A percentile compares a stretch with the other conserved stretches of the same genome.
These are phyloP conservation scores for Ranitomeya variabilis DNA, from an alignment of 2,113 vertebrate genomes.

Conservation along the genomic window DNA sequence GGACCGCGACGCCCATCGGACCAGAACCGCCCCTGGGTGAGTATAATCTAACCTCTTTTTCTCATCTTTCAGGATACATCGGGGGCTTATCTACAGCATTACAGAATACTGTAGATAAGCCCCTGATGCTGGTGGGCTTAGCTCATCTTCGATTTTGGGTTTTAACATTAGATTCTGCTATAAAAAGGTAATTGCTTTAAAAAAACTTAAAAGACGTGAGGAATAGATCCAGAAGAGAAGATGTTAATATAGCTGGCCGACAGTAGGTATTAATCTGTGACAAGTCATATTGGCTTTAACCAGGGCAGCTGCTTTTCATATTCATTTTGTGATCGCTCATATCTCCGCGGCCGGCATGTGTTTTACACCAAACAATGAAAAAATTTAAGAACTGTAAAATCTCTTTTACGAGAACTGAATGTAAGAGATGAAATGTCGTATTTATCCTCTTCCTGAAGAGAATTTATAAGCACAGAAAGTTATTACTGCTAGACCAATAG, in stretches of 20 bases:
- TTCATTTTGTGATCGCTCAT: constrained; percentile 46
- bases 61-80: too few species aligned
- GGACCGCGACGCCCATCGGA: too few species aligned
- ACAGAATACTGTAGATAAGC: too few species aligned
- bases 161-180: too few species aligned
- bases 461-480: constrained; percentile 50
- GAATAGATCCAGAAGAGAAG: not conserved
- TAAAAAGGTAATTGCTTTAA: too few species aligned
- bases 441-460: constrained; percentile 44
- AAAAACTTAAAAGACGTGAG: not conserved
- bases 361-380: constrained; percentile 45
- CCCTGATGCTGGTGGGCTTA: too few species aligned
- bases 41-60: too few species aligned
- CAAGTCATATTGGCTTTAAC: constrained; percentile 33
- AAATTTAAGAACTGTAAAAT: constrained; percentile 55
- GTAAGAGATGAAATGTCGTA: constrained; percentile 44
- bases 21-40: too few species aligned
- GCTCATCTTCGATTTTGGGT: too few species aligned
- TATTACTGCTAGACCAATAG: constrained; percentile 53
- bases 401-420: constrained; percentile 49
- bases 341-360: constrained; percentile 29
- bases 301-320: constrained; percentile 31
- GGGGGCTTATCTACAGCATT: too few species aligned
- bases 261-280: constrained; percentile 29
- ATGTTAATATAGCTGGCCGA: not conserved